Evolutionary conservation across 2,113 vertebrate genomes (phyloP), one percentile per base, ranked within the genome.

Genomic region (Cettia cetti): DNA sequence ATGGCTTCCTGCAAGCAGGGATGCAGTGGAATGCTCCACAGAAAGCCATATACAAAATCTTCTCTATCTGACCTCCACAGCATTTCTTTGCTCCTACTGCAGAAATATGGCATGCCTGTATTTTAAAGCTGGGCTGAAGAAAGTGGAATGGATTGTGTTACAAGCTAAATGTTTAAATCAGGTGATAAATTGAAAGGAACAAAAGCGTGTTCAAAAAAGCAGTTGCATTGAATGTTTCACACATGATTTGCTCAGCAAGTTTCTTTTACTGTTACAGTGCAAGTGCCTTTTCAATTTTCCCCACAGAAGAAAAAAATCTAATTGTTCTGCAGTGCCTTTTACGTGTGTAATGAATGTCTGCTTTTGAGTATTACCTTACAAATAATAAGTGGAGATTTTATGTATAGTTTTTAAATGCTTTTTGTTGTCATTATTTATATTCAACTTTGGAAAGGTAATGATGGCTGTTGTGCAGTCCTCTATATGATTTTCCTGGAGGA

Each of bases 121-220:
- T 86, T 90, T 94, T 94, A 94, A 94, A 95, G 52, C 40, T 84
- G 57, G 70, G 77, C 44, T 90, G 91, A 78, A 27, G 23, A 78
- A 95, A 94, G 53, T 70, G 54, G 80, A 96, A 92, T 71, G 92
- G 78, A 82, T 90, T 94, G 64, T 56, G 52, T 96, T 89, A 63
- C 63, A 86, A 95, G 37, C 53, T 56, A 87, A 81, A 39, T 81
- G 85, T 92, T 95, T 94, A 94, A 96, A 93, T 83, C 3, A 3
- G 65, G 72, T 94, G 75, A 93, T 89, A 97, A 94, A 95, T 89
- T 85, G 86, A 90, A 91, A 89, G 74, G 65, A 65, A 59, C 78
- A 86, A 30, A 96, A 94, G 23, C 13, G 3, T 16, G 0, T 93
- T 94, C 60, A 59, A 64, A 94, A 94, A 81, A 69, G 53, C 49